Conservation (phyloP, 2,888 invertebrate genomes). For the Tridacna crocea region DNA sequence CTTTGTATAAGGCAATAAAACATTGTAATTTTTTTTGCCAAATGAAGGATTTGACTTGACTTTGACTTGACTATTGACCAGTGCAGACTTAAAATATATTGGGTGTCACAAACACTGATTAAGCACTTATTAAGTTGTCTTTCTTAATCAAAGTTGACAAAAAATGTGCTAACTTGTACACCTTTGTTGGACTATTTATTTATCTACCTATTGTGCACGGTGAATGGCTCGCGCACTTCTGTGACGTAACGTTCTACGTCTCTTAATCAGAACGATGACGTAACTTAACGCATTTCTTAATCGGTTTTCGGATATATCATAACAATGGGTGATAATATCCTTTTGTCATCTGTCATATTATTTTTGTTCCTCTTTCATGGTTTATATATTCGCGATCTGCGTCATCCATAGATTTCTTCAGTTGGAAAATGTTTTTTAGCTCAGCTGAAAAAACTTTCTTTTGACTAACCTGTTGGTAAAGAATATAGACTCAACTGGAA, state of each 20-base stretch:
- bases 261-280: conserved; percentile 14
- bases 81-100: neutral
- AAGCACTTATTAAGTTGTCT: neutral
- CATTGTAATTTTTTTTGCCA: no score
- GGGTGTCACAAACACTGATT: neutral
- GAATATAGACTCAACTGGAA: no score
- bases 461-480: no score
- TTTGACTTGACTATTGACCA: no score
- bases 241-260: neutral
- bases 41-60: no score
- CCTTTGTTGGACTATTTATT: conserved; percentile 17
- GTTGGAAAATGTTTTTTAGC: no score
- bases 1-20: no score
- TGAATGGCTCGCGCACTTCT: conserved; percentile 6
- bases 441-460: no score
- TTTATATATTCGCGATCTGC: no score
- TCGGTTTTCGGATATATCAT: conserved; percentile 29
- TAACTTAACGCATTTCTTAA: conserved; percentile 32
- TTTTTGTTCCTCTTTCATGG: no score
- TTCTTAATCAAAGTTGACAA: conserved; percentile 10
- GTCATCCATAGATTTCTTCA: no score
- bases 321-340: conserved; percentile 43
- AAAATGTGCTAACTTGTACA: conserved; percentile 22
- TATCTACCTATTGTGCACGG: neutral
- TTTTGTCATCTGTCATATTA: conserved; percentile 18